Percentiles rank a stretch among this genome's conserved stretches.
These are phyloP conservation scores for Misgurnus mizolepis DNA, from an alignment of 2,113 vertebrate genomes.

Conservation along the genomic window DNA sequence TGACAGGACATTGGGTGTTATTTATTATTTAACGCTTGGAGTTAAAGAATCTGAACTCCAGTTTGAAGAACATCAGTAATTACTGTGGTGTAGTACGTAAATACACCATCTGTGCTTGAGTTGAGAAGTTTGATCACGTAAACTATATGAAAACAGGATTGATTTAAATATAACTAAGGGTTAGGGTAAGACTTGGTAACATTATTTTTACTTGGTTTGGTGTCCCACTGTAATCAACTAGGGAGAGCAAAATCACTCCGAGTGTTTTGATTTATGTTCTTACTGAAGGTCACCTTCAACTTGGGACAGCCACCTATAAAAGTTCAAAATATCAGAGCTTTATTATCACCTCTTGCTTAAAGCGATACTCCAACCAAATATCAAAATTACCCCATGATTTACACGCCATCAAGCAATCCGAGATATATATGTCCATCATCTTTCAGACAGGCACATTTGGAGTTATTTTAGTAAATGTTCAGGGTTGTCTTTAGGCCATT, in stretches of 20 bases:
- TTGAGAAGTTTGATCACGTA: slow-evolving; percentile 63
- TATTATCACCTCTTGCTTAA: too few species aligned
- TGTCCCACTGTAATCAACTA: slow-evolving; percentile 66
- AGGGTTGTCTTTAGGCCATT: too few species aligned
- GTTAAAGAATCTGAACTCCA: slow-evolving; percentile 50
- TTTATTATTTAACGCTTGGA: neutral
- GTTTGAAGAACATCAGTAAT: slow-evolving; percentile 63
- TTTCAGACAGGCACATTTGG: too few species aligned
- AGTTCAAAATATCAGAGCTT: neutral
- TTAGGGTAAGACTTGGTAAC: neutral
- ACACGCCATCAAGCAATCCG: too few species aligned
- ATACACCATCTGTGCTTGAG: slow-evolving; percentile 64
- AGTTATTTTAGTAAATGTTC: too few species aligned
- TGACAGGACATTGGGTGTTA: neutral
- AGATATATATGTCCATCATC: too few species aligned
- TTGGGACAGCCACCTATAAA: slow-evolving; percentile 62
- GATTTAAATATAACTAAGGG: neutral
- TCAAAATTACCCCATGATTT: too few species aligned
- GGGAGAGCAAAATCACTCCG: slow-evolving; percentile 52
- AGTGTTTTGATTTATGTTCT: neutral
- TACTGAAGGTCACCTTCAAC: slow-evolving; percentile 66
- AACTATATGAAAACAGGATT: slow-evolving; percentile 51
- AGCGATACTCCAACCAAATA: too few species aligned
- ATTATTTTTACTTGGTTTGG: neutral
- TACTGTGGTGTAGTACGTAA: slow-evolving; percentile 61